These are phyloP conservation scores for Lepeophtheirus salmonis DNA, from an alignment of 1,140 invertebrate species.

Conservation along the genomic window DNA sequence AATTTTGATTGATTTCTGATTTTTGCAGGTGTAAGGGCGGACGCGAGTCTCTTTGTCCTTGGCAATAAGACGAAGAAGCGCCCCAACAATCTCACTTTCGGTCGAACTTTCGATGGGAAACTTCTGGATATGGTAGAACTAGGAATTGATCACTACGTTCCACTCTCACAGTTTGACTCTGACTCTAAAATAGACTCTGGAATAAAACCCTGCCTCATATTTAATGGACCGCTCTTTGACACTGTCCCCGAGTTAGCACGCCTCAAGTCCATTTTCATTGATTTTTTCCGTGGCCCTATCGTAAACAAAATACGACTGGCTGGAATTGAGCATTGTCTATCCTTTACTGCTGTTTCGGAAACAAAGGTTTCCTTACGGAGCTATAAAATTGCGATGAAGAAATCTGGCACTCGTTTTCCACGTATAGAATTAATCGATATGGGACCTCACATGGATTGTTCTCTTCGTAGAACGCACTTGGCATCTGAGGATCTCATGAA, in stretches of 20 bases:
- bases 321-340: conserved; percentile 78
- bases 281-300: conserved; percentile 77
- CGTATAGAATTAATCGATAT: conserved; percentile 81
- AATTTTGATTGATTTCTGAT: background rate
- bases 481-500: conserved; percentile 79
- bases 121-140: conserved; percentile 92
- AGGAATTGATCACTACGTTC: conserved; percentile 59
- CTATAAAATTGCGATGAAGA: conserved; percentile 73
- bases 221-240: conserved; percentile 71
- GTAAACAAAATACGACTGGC: conserved; percentile 59
- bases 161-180: conserved; percentile 53
- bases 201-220: conserved; percentile 74
- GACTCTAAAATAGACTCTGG: conserved; percentile 55
- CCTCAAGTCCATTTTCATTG: conserved; percentile 72
- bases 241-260: conserved; percentile 47
- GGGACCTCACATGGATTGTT: conserved; percentile 72
- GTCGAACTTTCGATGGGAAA: conserved; percentile 68
- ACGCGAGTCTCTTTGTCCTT: conserved; percentile 63
- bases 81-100: conserved; percentile 75
- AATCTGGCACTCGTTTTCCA: conserved; percentile 65
- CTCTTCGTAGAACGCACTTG: conserved; percentile 59
- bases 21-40: background rate
- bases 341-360: conserved; percentile 57
- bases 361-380: conserved; percentile 59
- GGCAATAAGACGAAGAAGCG: conserved; percentile 81